Base-by-base conservation (phyloP, 2,797 vertebrate species). In the Dicrostonyx torquatus region DNA sequence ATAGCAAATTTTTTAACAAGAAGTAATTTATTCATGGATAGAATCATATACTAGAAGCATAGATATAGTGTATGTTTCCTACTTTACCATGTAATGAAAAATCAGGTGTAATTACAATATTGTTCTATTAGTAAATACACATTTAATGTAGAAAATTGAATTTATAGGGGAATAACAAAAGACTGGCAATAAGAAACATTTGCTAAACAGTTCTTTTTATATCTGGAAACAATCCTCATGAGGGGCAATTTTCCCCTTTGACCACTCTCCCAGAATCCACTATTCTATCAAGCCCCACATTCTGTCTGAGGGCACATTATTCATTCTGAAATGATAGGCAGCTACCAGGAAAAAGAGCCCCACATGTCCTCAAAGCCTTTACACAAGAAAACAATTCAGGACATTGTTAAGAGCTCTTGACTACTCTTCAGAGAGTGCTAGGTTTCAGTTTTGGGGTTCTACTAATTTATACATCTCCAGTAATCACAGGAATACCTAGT, bases 201-300 rank as follows among this genome's bases (percentile, higher is more conserved):
- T 85, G 22, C 18, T 82, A 85, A 91, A 50, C 18, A 83, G 43
- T 91, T 87, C 20, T 86, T 89, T 84, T 8, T 73, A 43, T 10
- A 73, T 45, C 12, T 58, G 37, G 37, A 73, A 88, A 88, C 15
- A 66, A 13, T 78, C 62, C 92, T 40, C 78, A 70, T 0, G 48
- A 90, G 73, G 43, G 29, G 72, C 13, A 88, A 68, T 91, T 94
- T 72, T 84, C 93, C 94, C 92, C 26, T 89, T 68, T 82, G 82
- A 66, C 82, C 9, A 45, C 34, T 78, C 66, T 97, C 90, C 93
- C 88, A 93, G 90, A 82, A 70, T 82, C 73, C 77, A 73, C 37
- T 73, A 60, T 48, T 93, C 62, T 62, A 37, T 93, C 31, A 29
- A 85, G 22, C 1, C n/a, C 37, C 31, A 34, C 31, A 66, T 45